Percentiles rank a stretch among this genome's conserved stretches.
Evolutionary conservation across 2,797 vertebrate species (phyloP).

Genomic region (Choloepus didactylus): DNA sequence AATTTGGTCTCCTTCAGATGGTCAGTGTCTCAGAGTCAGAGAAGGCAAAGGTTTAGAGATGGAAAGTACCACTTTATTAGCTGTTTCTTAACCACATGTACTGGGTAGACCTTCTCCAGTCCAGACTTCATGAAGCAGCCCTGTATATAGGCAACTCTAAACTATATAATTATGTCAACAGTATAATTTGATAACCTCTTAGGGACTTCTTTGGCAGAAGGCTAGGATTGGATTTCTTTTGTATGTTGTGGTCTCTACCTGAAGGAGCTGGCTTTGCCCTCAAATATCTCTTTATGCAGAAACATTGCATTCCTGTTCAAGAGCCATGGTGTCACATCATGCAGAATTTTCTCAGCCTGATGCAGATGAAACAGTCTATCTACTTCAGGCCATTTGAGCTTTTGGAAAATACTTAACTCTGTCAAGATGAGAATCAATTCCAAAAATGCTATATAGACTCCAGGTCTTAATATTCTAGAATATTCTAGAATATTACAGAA

Average conservation of each 20-base stretch:
- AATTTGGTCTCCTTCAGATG: not conserved
- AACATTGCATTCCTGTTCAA: not conserved
- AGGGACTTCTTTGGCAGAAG: not conserved
- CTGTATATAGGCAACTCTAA: not conserved
- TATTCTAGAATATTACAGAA: not conserved
- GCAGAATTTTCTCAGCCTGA: not conserved
- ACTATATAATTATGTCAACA: not conserved
- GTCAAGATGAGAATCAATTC: constrained; percentile 10
- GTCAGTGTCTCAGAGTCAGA: not conserved
- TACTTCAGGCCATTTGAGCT: not conserved
- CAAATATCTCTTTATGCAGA: constrained; percentile 3
- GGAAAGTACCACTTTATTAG: not conserved
- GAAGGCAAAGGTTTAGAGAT: not conserved
- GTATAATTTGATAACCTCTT: not conserved
- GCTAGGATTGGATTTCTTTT: constrained; percentile 17
- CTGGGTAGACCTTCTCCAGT: not conserved
- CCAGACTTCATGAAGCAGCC: not conserved
- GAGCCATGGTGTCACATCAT: not conserved
- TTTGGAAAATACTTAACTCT: constrained; percentile 47
- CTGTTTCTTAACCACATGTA: not conserved
- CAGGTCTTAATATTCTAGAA: constrained; percentile 55
- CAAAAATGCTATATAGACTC: not conserved
- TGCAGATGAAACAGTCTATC: constrained; percentile 6
- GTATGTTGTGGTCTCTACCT: not conserved
- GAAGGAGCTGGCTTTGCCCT: not conserved